Conservation (phyloP, 2,797 vertebrate species). For the Pseudochaenichthys georgianus region DNA sequence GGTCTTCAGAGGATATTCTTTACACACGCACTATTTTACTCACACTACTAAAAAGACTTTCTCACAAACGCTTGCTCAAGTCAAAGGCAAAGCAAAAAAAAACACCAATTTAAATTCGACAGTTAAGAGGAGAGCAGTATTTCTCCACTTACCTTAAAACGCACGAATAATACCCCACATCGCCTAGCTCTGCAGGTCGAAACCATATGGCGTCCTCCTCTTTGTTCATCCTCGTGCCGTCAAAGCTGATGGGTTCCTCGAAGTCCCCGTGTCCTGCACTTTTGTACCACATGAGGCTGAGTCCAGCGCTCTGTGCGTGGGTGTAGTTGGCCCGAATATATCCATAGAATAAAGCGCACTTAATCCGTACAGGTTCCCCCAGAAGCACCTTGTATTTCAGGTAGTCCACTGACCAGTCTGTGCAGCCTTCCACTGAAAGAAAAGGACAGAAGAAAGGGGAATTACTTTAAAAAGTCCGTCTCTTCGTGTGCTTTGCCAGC, state of each 20-base stretch:
- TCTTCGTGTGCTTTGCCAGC: constrained; percentile 33
- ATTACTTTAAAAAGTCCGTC: neutral
- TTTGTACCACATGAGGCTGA: constrained; percentile 99
- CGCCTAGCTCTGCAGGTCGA: constrained; percentile 93
- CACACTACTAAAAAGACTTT: constrained; percentile 15
- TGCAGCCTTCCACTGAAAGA: constrained; percentile 95
- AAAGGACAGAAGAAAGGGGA: constrained; percentile 16
- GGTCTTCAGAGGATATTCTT: constrained; percentile 44
- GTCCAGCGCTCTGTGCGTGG: constrained; percentile 95
- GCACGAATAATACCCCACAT: constrained; percentile 95
- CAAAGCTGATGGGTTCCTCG: constrained; percentile 98
- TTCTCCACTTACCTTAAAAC: constrained; percentile 83
- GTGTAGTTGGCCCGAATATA: constrained; percentile 99
- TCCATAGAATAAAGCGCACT: constrained; percentile 98
- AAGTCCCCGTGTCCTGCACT: constrained; percentile 95
- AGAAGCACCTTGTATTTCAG: constrained; percentile 97
- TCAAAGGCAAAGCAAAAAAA: neutral
- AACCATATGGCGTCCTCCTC: constrained; percentile 99
- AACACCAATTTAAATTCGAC: neutral
- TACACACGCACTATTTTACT: constrained; percentile 34
- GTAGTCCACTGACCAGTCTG: constrained; percentile 99
- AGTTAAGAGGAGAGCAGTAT: neutral
- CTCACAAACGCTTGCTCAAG: neutral
- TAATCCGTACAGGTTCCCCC: constrained; percentile 98
- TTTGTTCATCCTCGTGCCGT: constrained; percentile 96